These are phyloP conservation scores for Scartelaos histophorus DNA, from an alignment of 2,113 vertebrate genomes.

Conservation along the genomic window DNA sequence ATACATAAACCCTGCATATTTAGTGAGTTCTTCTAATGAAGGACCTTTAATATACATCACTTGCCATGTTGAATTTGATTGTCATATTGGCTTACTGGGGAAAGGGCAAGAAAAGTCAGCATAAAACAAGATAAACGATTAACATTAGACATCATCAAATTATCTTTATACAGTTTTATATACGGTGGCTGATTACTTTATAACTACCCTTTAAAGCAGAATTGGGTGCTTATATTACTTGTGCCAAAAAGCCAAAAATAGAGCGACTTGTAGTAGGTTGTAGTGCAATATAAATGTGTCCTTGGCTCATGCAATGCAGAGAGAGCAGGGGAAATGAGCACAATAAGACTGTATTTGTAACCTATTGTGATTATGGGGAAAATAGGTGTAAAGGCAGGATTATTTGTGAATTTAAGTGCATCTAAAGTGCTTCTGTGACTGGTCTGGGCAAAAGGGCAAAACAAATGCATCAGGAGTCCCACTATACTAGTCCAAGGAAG, in stretches of 20 bases:
- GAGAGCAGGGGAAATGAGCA: slow-evolving; percentile 13
- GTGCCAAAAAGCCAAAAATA: background rate
- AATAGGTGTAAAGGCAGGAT: slow-evolving; percentile 18
- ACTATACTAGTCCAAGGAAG: background rate
- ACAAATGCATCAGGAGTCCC: background rate
- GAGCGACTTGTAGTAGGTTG: background rate
- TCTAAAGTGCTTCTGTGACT: background rate
- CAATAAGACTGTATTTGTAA: slow-evolving; percentile 15
- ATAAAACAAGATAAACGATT: too few species aligned
- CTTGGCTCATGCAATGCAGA: slow-evolving; percentile 19
- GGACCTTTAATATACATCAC: too few species aligned
- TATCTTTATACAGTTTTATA: background rate
- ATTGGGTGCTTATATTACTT: background rate
- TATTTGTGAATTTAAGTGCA: slow-evolving; percentile 14
- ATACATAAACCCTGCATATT: too few species aligned
- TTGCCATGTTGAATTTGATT: too few species aligned
- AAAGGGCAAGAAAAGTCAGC: too few species aligned
- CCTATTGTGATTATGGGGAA: slow-evolving; percentile 16
- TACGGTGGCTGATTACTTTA: background rate
- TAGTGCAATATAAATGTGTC: slow-evolving; percentile 30
- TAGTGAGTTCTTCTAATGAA: too few species aligned
- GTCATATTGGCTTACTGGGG: too few species aligned
- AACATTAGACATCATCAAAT: too few species aligned
- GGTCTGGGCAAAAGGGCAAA: background rate
- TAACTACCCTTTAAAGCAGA: background rate